These are phyloP conservation scores for Sinelater perroti DNA, from an alignment of 2,888 invertebrate species.

Conservation along the genomic window DNA sequence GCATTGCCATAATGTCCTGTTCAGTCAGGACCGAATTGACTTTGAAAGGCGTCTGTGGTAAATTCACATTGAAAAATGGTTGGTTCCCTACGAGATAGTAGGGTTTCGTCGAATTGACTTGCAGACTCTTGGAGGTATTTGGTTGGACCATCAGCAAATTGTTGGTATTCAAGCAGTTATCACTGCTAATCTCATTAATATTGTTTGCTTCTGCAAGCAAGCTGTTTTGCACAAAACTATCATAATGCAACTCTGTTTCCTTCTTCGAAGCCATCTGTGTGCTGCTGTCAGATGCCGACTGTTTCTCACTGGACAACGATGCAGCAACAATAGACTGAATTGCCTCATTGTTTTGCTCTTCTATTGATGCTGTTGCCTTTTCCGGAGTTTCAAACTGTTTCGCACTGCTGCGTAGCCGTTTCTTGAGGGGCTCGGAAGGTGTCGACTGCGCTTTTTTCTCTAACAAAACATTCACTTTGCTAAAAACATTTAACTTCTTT, in stretches of 20 bases:
- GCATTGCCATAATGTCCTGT: conserved; percentile 56
- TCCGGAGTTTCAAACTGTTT: background rate
- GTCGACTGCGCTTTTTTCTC: conserved; percentile 6
- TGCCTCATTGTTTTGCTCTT: conserved; percentile 28
- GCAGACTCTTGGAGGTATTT: conserved; percentile 20
- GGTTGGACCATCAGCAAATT: conserved; percentile 43
- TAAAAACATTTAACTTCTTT: background rate
- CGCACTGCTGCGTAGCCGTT: conserved; percentile 17
- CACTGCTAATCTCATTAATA: too few relatives aligned
- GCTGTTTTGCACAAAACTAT: background rate
- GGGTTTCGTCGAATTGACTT: conserved; percentile 32
- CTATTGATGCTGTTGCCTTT: background rate
- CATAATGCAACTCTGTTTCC: background rate
- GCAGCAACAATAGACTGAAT: conserved; percentile 28
- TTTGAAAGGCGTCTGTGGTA: conserved; percentile 35
- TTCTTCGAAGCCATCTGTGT: too few relatives aligned
- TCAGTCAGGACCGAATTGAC: conserved; percentile 44
- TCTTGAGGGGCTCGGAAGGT: background rate
- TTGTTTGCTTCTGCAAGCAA: too few relatives aligned
- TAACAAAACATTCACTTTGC: background rate
- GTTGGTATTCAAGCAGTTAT: too few relatives aligned
- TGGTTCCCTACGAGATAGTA: conserved; percentile 41
- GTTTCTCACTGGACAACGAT: conserved; percentile 1
- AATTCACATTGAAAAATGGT: conserved; percentile 38
- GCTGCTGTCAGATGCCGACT: background rate